A percentile compares a stretch with the other conserved stretches of the same genome.
Conservation (phyloP, 2,888 invertebrate species). For the Cheilosia vulpina region DNA sequence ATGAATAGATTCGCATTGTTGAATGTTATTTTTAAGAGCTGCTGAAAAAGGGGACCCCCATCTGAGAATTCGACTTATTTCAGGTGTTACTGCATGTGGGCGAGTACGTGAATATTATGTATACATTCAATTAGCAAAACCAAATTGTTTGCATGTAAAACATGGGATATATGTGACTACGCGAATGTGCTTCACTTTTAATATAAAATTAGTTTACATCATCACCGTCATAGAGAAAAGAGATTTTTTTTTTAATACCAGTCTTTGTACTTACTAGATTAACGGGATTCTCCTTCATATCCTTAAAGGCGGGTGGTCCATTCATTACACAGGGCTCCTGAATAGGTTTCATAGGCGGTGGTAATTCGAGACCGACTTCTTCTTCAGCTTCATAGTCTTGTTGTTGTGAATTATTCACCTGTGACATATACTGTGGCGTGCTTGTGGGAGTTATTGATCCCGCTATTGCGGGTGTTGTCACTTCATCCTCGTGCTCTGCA, state of each 20-base stretch:
- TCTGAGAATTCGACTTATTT: constrained; percentile 29
- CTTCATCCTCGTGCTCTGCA: constrained; percentile 82
- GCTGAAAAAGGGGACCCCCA: constrained; percentile 37
- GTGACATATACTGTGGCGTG: constrained; percentile 82
- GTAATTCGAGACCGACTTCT: constrained; percentile 92
- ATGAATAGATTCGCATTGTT: constrained; percentile 19
- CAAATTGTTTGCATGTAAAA: constrained; percentile 1
- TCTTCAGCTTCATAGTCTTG: constrained; percentile 87
- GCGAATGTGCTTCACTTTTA: not conserved
- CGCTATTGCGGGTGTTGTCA: constrained; percentile 76
- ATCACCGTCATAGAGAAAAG: not conserved
- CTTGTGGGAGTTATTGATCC: constrained; percentile 72
- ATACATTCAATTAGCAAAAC: constrained; percentile 2
- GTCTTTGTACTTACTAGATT: constrained; percentile 85
- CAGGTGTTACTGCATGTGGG: constrained; percentile 4
- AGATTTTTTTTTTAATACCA: no score
- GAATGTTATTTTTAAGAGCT: constrained; percentile 8
- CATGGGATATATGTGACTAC: not conserved
- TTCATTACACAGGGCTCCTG: constrained; percentile 86
- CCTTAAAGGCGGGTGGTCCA: constrained; percentile 83
- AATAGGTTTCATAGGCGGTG: constrained; percentile 98
- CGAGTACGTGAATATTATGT: not conserved
- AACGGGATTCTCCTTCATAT: constrained; percentile 85
- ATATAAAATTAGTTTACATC: not conserved
- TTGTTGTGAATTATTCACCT: constrained; percentile 81